phyloP scores from a whole-genome alignment of 2,113 vertebrate genomes.

The Macquaria ambigua region DNA sequence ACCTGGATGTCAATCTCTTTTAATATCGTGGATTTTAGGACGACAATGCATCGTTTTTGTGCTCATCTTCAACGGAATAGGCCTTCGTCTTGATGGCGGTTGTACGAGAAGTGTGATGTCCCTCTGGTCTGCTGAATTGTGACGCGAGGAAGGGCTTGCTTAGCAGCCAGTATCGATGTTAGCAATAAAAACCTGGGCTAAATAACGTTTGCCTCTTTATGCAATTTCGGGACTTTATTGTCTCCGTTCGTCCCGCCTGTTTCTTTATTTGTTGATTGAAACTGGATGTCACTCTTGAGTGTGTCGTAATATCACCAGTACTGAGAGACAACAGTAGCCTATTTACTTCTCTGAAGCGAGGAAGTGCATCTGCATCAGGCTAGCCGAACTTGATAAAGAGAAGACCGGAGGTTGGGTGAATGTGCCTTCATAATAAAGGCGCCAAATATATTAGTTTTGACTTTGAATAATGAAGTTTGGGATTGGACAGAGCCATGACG shows the following conservation, averaged over 20 bases:
- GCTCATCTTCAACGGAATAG: not conserved
- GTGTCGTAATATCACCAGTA: slow-evolving; percentile 33
- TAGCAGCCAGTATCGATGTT: slow-evolving; percentile 22
- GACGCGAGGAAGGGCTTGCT: slow-evolving; percentile 9
- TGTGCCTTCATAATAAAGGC: slow-evolving; percentile 8
- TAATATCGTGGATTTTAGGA: slow-evolving; percentile 26
- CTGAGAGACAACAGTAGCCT: slow-evolving; percentile 26
- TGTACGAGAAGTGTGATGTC: not conserved
- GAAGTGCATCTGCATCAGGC: slow-evolving; percentile 37
- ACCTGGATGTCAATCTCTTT: slow-evolving; percentile 51
- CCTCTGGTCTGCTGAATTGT: not conserved
- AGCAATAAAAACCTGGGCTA: slow-evolving; percentile 6
- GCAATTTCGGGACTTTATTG: not conserved
- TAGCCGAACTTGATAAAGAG: not conserved
- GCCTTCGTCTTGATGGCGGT: not conserved
- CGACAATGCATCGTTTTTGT: not conserved
- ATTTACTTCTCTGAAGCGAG: slow-evolving; percentile 57
- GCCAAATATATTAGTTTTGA: not conserved
- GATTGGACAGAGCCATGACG: not conserved
- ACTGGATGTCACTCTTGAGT: not conserved
- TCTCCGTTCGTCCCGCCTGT: not conserved
- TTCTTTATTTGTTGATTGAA: not conserved
- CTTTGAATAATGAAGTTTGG: too few species aligned
- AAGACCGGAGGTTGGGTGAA: not conserved
- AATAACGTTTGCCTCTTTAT: not conserved